phyloP scores from a whole-genome alignment of 2,888 invertebrate genomes.

The Actias luna region DNA sequence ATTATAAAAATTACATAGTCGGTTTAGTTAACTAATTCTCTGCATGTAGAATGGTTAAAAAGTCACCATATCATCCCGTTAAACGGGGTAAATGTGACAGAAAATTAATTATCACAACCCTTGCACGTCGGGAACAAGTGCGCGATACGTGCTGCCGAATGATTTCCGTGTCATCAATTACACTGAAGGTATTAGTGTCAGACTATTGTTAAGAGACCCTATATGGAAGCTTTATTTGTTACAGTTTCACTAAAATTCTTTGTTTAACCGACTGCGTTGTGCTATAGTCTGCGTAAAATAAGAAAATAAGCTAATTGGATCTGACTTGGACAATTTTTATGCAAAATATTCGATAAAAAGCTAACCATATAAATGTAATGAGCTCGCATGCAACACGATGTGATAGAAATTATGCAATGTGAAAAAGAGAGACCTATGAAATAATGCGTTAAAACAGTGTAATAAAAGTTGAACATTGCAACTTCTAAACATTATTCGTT shows the following conservation, averaged over 20 bases:
- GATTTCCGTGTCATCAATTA: constrained; percentile 20
- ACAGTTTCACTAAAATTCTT: background rate
- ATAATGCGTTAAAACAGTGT: too few relatives aligned
- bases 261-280: background rate
- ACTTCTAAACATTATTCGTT: too few relatives aligned
- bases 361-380: too few relatives aligned
- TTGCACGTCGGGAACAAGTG: constrained; percentile 22
- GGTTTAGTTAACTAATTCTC: background rate
- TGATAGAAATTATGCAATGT: too few relatives aligned
- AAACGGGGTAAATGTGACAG: constrained; percentile 21
- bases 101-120: constrained; percentile 23
- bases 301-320: too few relatives aligned
- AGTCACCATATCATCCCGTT: constrained; percentile 13
- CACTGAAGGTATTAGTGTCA: constrained; percentile 23
- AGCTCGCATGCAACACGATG: too few relatives aligned
- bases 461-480: too few relatives aligned
- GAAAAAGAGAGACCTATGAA: too few relatives aligned
- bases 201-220: constrained; percentile 30
- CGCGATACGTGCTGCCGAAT: constrained; percentile 24
- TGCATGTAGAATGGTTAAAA: background rate
- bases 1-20: constrained; percentile 17
- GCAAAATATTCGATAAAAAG: background rate
- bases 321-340: too few relatives aligned
- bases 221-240: constrained; percentile 14
- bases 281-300: background rate